Evolutionary conservation across 1,140 invertebrate genomes (phyloP).

Genomic region (Brachystomella parvula): DNA sequence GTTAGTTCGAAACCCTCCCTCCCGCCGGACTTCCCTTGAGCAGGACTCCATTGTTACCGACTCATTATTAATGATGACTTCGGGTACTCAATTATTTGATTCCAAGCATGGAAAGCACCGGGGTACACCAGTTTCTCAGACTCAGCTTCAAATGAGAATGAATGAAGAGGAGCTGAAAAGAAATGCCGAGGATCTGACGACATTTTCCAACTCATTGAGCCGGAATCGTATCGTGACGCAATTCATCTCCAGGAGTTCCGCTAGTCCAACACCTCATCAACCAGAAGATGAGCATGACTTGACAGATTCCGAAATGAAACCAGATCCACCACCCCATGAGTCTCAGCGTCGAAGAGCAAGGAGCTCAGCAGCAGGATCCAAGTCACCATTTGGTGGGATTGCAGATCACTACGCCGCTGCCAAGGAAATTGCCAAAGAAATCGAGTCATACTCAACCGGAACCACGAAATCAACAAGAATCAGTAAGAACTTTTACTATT

Average conservation of each 20-base stretch:
- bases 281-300: not conserved
- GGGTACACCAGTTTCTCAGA: not conserved
- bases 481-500: too few relatives aligned
- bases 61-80: conserved; percentile 30
- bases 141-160: not conserved
- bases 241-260: not conserved
- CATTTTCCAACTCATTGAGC: conserved; percentile 31
- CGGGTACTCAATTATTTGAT: not conserved
- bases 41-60: conserved; percentile 37
- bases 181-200: conserved; percentile 6
- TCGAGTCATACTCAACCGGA: conserved; percentile 35
- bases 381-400: conserved; percentile 37
- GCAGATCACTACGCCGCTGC: conserved; percentile 37
- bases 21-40: conserved; percentile 22
- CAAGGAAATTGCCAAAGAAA: conserved; percentile 38
- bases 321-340: not conserved
- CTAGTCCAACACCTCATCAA: not conserved
- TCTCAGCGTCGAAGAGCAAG: not conserved
- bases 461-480: conserved; percentile 33
- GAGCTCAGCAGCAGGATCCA: conserved; percentile 14
- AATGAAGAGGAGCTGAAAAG: not conserved
- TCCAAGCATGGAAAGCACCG: not conserved
- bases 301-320: not conserved
- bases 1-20: not conserved
- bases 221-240: conserved; percentile 33